These are phyloP conservation scores for Martes martes DNA, from an alignment of 2,113 vertebrate species.

Conservation along the genomic window DNA sequence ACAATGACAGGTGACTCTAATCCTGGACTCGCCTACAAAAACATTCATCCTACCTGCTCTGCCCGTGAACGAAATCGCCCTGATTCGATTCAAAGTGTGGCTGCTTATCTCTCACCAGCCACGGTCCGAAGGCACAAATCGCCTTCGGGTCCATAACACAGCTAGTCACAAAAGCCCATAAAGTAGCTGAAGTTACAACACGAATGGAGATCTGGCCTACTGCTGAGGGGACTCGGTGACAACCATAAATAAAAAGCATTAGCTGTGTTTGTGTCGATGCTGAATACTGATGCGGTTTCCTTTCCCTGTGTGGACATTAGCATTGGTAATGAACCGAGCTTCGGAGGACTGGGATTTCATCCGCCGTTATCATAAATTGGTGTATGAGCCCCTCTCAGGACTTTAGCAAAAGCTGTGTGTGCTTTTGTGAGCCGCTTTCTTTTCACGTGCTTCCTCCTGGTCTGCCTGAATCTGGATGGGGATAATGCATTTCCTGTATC, in stretches of 20 bases:
- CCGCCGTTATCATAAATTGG: slow-evolving; percentile 53
- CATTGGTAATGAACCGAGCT: slow-evolving; percentile 67
- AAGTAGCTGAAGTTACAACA: slow-evolving; percentile 21
- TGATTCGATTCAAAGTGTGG: slow-evolving; percentile 10
- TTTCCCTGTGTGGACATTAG: slow-evolving; percentile 59
- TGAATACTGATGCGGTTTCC: slow-evolving; percentile 53
- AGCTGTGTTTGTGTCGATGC: not conserved
- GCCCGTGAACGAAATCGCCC: not conserved
- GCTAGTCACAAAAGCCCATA: not conserved
- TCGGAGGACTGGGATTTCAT: slow-evolving; percentile 52
- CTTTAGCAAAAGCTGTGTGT: slow-evolving; percentile 78
- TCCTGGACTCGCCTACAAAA: not conserved
- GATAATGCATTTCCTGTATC: slow-evolving; percentile 85
- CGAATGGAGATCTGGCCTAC: not conserved
- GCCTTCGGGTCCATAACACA: not conserved
- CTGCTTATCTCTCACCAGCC: not conserved
- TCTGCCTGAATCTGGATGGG: slow-evolving; percentile 70
- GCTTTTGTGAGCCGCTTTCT: slow-evolving; percentile 77
- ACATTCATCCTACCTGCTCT: not conserved
- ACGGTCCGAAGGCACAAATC: not conserved
- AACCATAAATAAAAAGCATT: slow-evolving; percentile 48
- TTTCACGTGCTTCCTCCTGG: slow-evolving; percentile 77
- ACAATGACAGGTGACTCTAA: not conserved
- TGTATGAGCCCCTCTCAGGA: slow-evolving; percentile 72
- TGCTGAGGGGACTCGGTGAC: slow-evolving; percentile 33